Evolutionary conservation across 2,888 invertebrate genomes (phyloP).

Genomic region (Philhelius pedissequus): DNA sequence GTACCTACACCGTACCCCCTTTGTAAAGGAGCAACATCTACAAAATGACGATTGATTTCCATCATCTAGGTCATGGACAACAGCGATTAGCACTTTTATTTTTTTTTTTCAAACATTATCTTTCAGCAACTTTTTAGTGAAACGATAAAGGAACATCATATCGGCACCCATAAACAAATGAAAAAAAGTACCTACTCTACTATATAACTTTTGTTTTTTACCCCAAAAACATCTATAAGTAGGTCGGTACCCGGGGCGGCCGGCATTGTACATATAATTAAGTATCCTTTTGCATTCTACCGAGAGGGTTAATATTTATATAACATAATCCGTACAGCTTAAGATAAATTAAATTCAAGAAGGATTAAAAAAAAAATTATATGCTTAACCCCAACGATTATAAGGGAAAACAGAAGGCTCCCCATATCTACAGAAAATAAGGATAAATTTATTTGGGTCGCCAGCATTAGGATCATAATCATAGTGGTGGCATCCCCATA

Average conservation of each 20-base stretch:
- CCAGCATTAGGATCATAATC: conserved; percentile 9
- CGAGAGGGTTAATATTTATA: conserved; percentile 44
- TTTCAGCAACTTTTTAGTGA: background rate
- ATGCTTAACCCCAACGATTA: conserved; percentile 15
- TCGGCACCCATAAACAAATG: background rate
- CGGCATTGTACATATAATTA: background rate
- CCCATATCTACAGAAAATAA: background rate
- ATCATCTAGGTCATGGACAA: conserved; percentile 55
- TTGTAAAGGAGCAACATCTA: background rate
- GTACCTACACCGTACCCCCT: background rate
- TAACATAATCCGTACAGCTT: conserved; percentile 50
- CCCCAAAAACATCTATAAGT: background rate
- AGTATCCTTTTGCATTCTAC: conserved; percentile 28
- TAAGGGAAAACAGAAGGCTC: background rate
- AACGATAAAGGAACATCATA: background rate
- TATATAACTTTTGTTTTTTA: background rate
- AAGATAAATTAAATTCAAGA: conserved; percentile 44
- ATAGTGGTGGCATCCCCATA: background rate
- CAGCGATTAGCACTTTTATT: conserved; percentile 46
- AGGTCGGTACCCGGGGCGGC: background rate
- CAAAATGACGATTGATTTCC: conserved; percentile 48
- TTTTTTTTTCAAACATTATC: conserved; percentile 11
- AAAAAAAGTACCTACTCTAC: background rate
- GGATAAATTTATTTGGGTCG: conserved; percentile 13
- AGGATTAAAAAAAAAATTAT: conserved; percentile 3